Evolutionary conservation across 2,888 invertebrate species (phyloP).

Genomic region (Ferdinandea cuprea): DNA sequence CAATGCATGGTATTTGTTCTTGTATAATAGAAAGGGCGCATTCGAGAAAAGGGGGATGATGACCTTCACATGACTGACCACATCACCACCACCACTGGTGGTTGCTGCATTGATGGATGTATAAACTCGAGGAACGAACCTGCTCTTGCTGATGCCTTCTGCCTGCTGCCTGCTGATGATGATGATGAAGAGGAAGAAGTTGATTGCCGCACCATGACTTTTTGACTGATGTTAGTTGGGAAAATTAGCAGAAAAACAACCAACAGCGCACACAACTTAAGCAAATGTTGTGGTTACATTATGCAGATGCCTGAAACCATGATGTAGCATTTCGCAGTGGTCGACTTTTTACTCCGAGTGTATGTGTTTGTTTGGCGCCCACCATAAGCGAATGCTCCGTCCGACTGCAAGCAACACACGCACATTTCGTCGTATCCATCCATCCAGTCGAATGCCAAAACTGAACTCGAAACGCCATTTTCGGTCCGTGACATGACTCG

Average conservation of each 20-base stretch:
- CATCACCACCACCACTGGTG: slow-evolving; percentile 47
- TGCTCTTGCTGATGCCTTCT: slow-evolving; percentile 3
- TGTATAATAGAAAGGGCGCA: slow-evolving; percentile 31
- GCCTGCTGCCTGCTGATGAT: slow-evolving; percentile 22
- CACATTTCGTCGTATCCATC: no score
- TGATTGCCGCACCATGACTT: slow-evolving; percentile 57
- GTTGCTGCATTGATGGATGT: slow-evolving; percentile 69
- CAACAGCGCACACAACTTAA: slow-evolving; percentile 43
- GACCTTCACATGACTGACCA: slow-evolving; percentile 67
- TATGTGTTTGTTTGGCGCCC: not conserved
- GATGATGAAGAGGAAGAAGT: slow-evolving; percentile 32
- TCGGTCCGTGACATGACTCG: slow-evolving; percentile 17
- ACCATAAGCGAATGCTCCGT: not conserved
- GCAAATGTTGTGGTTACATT: slow-evolving; percentile 65
- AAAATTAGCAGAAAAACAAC: slow-evolving; percentile 52
- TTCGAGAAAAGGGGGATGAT: slow-evolving; percentile 43
- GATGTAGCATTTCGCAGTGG: slow-evolving; percentile 52
- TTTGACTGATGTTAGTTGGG: slow-evolving; percentile 65
- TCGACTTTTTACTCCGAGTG: slow-evolving; percentile 11
- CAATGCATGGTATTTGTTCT: slow-evolving; percentile 19
- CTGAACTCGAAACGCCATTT: slow-evolving; percentile 39
- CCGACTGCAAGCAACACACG: no score
- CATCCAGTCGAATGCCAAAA: not conserved
- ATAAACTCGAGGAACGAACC: slow-evolving; percentile 39
- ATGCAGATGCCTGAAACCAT: slow-evolving; percentile 66